Conservation (phyloP, 1,140 invertebrate genomes). For the Teleogryllus occipitalis region DNA sequence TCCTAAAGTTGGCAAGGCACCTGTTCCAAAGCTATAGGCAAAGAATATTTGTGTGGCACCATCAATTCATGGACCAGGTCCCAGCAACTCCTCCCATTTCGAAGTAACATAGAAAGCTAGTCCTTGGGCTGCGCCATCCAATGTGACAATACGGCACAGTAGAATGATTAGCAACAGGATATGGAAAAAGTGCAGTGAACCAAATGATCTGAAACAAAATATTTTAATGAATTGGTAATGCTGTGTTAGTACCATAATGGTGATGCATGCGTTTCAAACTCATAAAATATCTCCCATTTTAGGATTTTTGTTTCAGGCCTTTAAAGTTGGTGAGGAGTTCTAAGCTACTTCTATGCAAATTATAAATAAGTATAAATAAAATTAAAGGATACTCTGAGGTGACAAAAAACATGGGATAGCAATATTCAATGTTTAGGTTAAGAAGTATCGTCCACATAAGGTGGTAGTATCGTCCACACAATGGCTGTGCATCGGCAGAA, state of each 20-base stretch:
- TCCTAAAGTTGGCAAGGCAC: conserved; percentile 62
- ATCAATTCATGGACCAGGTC: conserved; percentile 64
- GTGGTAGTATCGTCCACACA: too few species aligned
- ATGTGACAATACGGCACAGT: conserved; percentile 49
- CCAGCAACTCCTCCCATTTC: conserved; percentile 43
- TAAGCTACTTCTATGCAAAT: background rate
- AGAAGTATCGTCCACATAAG: too few species aligned
- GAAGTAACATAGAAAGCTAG: conserved; percentile 50
- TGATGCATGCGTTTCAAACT: too few species aligned
- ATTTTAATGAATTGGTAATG: too few species aligned
- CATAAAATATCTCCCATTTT: too few species aligned
- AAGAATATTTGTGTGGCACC: conserved; percentile 74
- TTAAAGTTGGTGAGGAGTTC: background rate
- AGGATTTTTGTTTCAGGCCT: too few species aligned
- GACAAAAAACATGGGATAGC: too few species aligned
- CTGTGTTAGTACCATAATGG: too few species aligned
- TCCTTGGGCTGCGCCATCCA: conserved; percentile 51
- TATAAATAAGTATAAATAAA: background rate
- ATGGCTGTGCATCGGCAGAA: too few species aligned
- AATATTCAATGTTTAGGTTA: too few species aligned
- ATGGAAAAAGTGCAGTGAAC: conserved; percentile 61
- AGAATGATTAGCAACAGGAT: conserved; percentile 54
- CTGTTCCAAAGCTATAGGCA: conserved; percentile 70
- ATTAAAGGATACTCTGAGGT: background rate
- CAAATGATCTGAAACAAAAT: conserved; percentile 48